These are phyloP conservation scores for Pocillopora grandis DNA, from an alignment of 92 coral and sea anemone genomes.

Conservation along the genomic window DNA sequence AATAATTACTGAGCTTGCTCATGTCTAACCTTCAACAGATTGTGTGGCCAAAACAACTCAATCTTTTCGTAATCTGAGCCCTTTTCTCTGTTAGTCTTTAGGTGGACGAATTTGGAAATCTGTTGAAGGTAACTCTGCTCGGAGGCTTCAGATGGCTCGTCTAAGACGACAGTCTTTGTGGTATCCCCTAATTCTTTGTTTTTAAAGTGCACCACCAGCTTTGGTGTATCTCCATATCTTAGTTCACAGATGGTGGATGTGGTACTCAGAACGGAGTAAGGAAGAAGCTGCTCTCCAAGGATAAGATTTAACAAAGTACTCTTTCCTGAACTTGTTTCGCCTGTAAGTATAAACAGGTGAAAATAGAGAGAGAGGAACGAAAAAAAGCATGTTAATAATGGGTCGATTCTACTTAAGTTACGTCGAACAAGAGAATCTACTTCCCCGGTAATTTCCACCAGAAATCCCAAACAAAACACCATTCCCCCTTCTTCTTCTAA, in stretches of 20 bases:
- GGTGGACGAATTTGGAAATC: conserved; percentile 14
- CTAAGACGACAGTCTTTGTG: neutral
- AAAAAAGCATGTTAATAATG: too few species aligned
- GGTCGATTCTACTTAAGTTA: too few species aligned
- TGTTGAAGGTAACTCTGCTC: conserved; percentile 19
- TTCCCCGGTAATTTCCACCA: too few species aligned
- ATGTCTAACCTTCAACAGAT: conserved; percentile 32
- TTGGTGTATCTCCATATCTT: conserved; percentile 21
- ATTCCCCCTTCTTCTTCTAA: too few species aligned
- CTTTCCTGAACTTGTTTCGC: conserved; percentile 50
- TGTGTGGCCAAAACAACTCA: conserved; percentile 50
- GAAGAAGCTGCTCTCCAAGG: conserved; percentile 47
- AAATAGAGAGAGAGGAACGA: too few species aligned
- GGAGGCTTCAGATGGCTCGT: neutral
- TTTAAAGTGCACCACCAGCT: conserved; percentile 25
- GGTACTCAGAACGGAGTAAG: conserved; percentile 19
- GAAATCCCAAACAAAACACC: too few species aligned
- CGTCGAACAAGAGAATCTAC: too few species aligned
- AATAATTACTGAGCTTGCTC: too few species aligned
- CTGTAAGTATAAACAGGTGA: neutral
- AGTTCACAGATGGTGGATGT: conserved; percentile 46
- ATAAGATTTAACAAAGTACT: conserved; percentile 50
- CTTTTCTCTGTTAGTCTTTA: conserved; percentile 10
- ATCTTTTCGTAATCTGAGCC: conserved; percentile 16
- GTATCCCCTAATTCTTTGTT: neutral